Percentiles rank a stretch among this genome's conserved stretches.
These are phyloP conservation scores for Poeciliopsis occidentalis DNA, from an alignment of 2,113 vertebrate species.

Conservation along the genomic window DNA sequence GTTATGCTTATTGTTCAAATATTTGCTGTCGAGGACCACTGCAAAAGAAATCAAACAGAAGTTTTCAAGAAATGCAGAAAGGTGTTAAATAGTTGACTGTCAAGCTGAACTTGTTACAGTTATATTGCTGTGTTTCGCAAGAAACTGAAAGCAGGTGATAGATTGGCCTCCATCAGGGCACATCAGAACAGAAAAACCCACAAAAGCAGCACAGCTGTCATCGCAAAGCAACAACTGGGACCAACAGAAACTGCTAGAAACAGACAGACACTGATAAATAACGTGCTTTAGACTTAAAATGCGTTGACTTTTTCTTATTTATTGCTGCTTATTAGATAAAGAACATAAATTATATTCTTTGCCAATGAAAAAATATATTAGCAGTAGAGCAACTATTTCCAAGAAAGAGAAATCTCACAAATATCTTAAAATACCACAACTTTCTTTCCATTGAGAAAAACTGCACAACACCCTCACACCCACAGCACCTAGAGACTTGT, in stretches of 20 bases:
- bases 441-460: neutral
- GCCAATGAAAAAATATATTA: neutral
- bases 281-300: too few species aligned
- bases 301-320: too few species aligned
- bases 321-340: neutral
- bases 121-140: slow-evolving; percentile 23
- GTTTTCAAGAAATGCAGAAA: too few species aligned
- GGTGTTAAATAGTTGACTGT: too few species aligned
- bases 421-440: neutral
- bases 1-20: too few species aligned
- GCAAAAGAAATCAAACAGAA: too few species aligned
- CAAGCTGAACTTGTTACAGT: neutral
- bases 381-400: too few species aligned
- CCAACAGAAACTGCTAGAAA: slow-evolving; percentile 21
- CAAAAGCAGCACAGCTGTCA: slow-evolving; percentile 25
- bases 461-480: neutral
- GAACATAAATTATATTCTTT: neutral
- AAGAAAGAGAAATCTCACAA: too few species aligned
- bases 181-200: slow-evolving; percentile 42
- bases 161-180: slow-evolving; percentile 21
- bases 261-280: slow-evolving; percentile 13
- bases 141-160: slow-evolving; percentile 15
- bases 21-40: too few species aligned
- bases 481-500: neutral
- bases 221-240: slow-evolving; percentile 17